phyloP scores from a whole-genome alignment of 2,113 vertebrate genomes.

The Stegostoma tigrinum region DNA sequence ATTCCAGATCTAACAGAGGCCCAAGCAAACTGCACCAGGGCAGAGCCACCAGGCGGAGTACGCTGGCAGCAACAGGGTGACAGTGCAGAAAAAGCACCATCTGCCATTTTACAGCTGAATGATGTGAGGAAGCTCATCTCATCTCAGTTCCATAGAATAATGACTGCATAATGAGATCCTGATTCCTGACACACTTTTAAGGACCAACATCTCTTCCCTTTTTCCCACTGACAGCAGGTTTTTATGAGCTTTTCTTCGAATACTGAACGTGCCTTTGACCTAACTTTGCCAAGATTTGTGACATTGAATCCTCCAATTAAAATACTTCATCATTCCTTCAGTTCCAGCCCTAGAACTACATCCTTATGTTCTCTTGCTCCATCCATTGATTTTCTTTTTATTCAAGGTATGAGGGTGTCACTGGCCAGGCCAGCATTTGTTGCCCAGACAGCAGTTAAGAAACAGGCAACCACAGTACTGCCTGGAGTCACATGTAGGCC shows the following conservation, averaged over 20 bases:
- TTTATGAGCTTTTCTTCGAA: background rate
- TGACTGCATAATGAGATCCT: background rate
- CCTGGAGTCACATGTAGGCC: no score
- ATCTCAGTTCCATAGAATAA: background rate
- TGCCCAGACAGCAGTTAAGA: no score
- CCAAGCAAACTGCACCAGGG: no score
- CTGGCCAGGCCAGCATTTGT: no score
- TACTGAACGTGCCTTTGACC: background rate
- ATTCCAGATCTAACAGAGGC: no score
- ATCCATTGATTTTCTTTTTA: background rate
- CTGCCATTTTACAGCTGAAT: no score
- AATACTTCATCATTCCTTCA: background rate
- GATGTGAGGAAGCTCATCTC: no score
- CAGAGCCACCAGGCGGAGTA: no score
- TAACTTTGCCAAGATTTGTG: background rate
- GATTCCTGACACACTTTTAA: background rate
- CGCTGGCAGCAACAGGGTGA: no score
- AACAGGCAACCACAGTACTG: no score
- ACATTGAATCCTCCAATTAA: background rate
- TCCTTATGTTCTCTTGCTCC: background rate
- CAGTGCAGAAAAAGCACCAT: no score
- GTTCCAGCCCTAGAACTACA: background rate
- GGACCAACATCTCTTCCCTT: background rate
- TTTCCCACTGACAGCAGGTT: background rate
- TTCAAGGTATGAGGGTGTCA: no score